These are phyloP conservation scores for Ellobius talpinus DNA, from an alignment of 2,113 vertebrate species.

Conservation along the genomic window DNA sequence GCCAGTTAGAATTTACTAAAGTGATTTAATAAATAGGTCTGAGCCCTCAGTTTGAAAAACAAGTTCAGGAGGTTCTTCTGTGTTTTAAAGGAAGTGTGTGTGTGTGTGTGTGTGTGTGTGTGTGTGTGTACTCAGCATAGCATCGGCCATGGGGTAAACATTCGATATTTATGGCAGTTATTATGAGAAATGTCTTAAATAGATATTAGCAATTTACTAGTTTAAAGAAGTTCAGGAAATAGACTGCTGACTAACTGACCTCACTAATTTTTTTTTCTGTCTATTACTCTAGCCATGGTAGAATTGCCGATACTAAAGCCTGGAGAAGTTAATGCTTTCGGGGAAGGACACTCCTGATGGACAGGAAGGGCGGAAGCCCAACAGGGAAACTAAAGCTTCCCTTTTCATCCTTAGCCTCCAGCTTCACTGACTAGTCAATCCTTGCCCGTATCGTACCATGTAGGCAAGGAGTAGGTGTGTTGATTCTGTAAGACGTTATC, in stretches of 20 bases:
- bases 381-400: not conserved
- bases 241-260: not conserved
- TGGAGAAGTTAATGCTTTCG: not conserved
- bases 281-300: not conserved
- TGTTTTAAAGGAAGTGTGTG: slow-evolving; percentile 57
- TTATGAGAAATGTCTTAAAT: slow-evolving; percentile 13
- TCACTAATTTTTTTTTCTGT: not conserved
- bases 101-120: too few relatives aligned
- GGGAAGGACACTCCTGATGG: not conserved
- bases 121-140: not conserved
- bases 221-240: slow-evolving; percentile 32
- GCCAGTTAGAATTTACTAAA: not conserved
- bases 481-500: not conserved
- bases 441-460: not conserved
- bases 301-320: not conserved
- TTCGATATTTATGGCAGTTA: slow-evolving; percentile 27
- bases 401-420: not conserved
- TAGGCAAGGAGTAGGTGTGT: not conserved
- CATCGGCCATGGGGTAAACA: not conserved
- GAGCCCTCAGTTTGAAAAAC: slow-evolving; percentile 30
- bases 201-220: not conserved
- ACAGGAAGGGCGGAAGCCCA: not conserved
- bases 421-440: not conserved
- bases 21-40: slow-evolving; percentile 42
- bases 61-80: slow-evolving; percentile 42